Evolutionary conservation across 2,888 invertebrate genomes (phyloP).

Genomic region (Acrobasis consociella): DNA sequence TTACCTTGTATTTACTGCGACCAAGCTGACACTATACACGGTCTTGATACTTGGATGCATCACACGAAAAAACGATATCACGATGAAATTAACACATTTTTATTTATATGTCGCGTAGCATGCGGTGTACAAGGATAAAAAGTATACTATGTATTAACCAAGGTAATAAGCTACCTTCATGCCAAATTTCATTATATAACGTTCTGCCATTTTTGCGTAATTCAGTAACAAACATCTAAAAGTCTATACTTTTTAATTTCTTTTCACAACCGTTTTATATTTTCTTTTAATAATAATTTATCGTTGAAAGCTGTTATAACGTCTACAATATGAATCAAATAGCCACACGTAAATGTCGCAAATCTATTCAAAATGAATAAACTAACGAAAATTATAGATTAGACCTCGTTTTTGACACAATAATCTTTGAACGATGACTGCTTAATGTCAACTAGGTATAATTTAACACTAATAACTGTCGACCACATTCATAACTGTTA

Average conservation of each 20-base stretch:
- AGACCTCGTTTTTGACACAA: background rate
- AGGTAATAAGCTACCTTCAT: no score
- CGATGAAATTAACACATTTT: conserved; percentile 24
- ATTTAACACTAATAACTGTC: conserved; percentile 2
- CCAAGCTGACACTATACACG: conserved; percentile 47
- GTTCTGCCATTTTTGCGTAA: no score
- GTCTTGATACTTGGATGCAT: conserved; percentile 62
- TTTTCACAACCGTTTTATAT: no score
- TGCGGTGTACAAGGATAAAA: no score
- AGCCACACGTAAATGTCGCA: background rate
- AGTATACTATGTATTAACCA: no score
- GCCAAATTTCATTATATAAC: no score
- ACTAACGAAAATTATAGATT: background rate
- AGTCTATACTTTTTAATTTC: no score
- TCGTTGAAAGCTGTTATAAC: no score
- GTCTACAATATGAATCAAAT: background rate
- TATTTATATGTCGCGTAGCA: background rate
- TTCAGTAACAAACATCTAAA: no score
- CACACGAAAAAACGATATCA: conserved; percentile 28
- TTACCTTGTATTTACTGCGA: conserved; percentile 83
- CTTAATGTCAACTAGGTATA: background rate
- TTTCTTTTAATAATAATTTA: no score
- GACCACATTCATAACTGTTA: background rate
- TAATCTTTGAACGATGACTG: conserved; percentile 5
- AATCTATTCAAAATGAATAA: background rate